Percentiles rank a stretch among this genome's conserved stretches.
Evolutionary conservation across 1,140 invertebrate genomes (phyloP).

Genomic region (Papilio helenus): DNA sequence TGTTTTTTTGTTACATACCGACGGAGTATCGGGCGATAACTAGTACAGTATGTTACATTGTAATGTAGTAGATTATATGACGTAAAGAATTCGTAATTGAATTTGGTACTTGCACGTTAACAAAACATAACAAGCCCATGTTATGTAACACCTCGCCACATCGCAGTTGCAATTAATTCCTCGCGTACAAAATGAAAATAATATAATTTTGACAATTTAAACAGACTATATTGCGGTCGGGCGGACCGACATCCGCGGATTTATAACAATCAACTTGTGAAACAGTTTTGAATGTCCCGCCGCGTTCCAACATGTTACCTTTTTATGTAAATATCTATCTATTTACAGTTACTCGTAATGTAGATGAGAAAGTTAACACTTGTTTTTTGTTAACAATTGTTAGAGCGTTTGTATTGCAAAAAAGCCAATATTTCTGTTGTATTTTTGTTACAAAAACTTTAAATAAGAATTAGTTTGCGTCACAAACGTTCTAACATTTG

Average conservation of each 20-base stretch:
- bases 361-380: too few relatives aligned
- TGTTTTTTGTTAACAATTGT: too few relatives aligned
- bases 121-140: slow-evolving; percentile 3
- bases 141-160: slow-evolving; percentile 23
- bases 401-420: too few relatives aligned
- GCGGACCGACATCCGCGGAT: neutral
- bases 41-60: too few relatives aligned
- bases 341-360: too few relatives aligned
- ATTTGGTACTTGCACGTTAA: neutral
- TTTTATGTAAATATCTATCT: neutral
- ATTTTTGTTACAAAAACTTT: too few relatives aligned
- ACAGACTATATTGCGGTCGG: slow-evolving; percentile 4
- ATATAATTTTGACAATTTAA: slow-evolving; percentile 20
- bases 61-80: neutral
- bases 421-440: too few relatives aligned
- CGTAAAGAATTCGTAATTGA: neutral
- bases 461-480: too few relatives aligned
- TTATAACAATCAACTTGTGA: slow-evolving; percentile 22
- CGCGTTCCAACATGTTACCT: neutral
- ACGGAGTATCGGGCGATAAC: too few relatives aligned
- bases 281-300: slow-evolving; percentile 14
- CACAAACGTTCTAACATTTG: neutral
- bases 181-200: slow-evolving; percentile 17
- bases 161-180: slow-evolving; percentile 21
- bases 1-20: too few relatives aligned